These are phyloP conservation scores for Pediacus dermestoides DNA, from an alignment of 2,888 invertebrate genomes.

Conservation along the genomic window DNA sequence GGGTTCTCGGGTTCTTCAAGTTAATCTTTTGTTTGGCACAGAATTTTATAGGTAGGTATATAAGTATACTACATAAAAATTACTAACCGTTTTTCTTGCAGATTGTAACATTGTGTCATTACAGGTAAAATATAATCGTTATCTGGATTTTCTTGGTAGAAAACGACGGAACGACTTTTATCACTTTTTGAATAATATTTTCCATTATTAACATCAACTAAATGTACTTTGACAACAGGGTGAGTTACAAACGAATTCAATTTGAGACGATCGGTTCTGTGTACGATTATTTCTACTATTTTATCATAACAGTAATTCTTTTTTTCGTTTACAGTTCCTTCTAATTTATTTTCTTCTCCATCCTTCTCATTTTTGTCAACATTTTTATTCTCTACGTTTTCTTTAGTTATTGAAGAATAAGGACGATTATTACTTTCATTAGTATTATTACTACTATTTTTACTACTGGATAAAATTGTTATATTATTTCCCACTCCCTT, in stretches of 20 bases:
- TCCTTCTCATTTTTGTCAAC: slow-evolving; percentile 10
- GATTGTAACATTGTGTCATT: slow-evolving; percentile 60
- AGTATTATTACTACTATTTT: slow-evolving; percentile 3
- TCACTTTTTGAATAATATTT: slow-evolving; percentile 53
- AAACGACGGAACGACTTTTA: slow-evolving; percentile 50
- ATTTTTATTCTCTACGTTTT: no score
- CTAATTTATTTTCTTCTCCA: slow-evolving; percentile 2
- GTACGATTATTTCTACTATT: slow-evolving; percentile 54
- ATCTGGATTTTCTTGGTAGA: slow-evolving; percentile 49
- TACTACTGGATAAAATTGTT: slow-evolving; percentile 2
- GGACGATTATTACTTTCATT: no score
- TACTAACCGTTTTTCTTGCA: slow-evolving; percentile 54
- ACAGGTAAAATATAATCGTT: slow-evolving; percentile 56
- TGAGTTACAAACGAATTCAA: slow-evolving; percentile 57
- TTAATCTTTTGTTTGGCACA: slow-evolving; percentile 1
- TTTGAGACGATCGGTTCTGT: slow-evolving; percentile 58
- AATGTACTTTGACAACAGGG: slow-evolving; percentile 61
- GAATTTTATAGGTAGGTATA: slow-evolving; percentile 2
- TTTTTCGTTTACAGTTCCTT: slow-evolving; percentile 7
- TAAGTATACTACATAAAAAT: slow-evolving; percentile 4
- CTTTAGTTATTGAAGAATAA: no score
- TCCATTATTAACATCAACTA: slow-evolving; percentile 57
- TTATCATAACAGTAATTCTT: slow-evolving; percentile 41
- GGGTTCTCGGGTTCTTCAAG: slow-evolving; percentile 1
- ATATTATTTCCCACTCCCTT: no score